Evolutionary conservation across 2,888 invertebrate genomes (phyloP).

Genomic region (Endomychus coccineus): DNA sequence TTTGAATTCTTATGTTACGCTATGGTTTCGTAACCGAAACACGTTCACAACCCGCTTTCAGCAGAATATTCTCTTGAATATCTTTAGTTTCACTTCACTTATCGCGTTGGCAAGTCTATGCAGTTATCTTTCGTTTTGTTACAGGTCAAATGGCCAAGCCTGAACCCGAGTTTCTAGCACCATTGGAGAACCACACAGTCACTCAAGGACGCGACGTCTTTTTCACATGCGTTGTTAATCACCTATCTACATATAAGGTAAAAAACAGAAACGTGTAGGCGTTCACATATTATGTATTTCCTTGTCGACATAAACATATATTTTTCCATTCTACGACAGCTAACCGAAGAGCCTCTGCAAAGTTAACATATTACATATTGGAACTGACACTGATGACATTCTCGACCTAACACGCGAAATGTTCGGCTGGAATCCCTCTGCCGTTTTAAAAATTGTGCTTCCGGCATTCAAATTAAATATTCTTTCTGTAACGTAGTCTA

Average conservation of each 20-base stretch:
- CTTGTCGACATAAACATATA: constrained; percentile 6
- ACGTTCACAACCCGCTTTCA: constrained; percentile 40
- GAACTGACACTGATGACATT: constrained; percentile 33
- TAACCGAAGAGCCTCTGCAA: constrained; percentile 22
- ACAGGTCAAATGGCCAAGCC: constrained; percentile 64
- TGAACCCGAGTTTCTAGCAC: constrained; percentile 76
- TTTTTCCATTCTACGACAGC: constrained; percentile 28
- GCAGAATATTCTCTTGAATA: constrained; percentile 41
- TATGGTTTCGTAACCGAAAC: constrained; percentile 38
- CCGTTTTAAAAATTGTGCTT: too few relatives aligned
- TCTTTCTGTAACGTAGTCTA: too few relatives aligned
- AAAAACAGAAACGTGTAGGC: too few relatives aligned
- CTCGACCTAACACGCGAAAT: constrained; percentile 19
- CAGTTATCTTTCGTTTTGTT: constrained; percentile 38
- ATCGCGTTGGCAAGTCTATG: constrained; percentile 37
- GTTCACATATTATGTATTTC: too few relatives aligned
- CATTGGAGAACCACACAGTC: constrained; percentile 79
- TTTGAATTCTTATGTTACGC: constrained; percentile 40
- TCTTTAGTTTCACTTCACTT: constrained; percentile 43
- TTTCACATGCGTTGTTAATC: constrained; percentile 87
- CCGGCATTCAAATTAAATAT: too few relatives aligned
- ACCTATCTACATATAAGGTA: constrained; percentile 82
- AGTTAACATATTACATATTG: constrained; percentile 37
- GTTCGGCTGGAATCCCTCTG: too few relatives aligned
- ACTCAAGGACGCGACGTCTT: constrained; percentile 81